phyloP scores from a whole-genome alignment of 2,888 invertebrate species.

The Oscheius onirici region DNA sequence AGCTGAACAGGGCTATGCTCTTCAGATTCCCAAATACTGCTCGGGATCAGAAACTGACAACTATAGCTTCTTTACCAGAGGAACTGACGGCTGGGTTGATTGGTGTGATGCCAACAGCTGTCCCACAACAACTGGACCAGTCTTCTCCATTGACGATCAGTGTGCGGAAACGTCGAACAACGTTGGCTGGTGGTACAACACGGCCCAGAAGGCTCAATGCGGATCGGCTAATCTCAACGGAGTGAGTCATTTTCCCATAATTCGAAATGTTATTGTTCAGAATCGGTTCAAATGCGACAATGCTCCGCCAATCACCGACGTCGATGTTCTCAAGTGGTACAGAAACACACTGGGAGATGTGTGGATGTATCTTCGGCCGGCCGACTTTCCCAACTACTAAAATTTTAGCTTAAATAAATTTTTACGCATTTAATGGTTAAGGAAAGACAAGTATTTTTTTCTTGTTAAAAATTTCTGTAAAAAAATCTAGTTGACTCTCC shows the following conservation, averaged over 20 bases:
- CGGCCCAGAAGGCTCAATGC: constrained; percentile 33
- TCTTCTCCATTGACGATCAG: neutral
- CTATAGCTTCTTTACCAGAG: constrained; percentile 10
- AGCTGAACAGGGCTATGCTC: constrained; percentile 44
- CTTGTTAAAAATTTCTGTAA: no score
- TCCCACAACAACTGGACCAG: constrained; percentile 31
- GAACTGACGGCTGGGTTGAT: constrained; percentile 55
- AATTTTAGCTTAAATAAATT: no score
- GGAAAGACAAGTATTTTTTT: no score
- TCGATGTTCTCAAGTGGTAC: constrained; percentile 23
- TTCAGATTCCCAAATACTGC: constrained; percentile 52
- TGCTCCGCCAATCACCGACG: neutral
- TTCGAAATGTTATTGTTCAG: neutral
- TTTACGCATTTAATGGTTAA: no score
- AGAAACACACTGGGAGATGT: neutral
- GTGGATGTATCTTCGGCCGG: constrained; percentile 12
- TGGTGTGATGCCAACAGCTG: constrained; percentile 48
- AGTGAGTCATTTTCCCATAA: constrained; percentile 13
- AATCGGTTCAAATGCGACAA: neutral
- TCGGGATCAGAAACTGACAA: constrained; percentile 52
- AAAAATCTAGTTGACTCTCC: no score
- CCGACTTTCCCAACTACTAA: neutral
- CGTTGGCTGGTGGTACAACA: constrained; percentile 61
- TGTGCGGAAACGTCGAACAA: constrained; percentile 55
- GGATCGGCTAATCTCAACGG: constrained; percentile 61